A percentile compares a stretch with the other conserved stretches of the same genome.
phyloP scores from a whole-genome alignment of 2,888 invertebrate species.

The Thalpophila matura region DNA sequence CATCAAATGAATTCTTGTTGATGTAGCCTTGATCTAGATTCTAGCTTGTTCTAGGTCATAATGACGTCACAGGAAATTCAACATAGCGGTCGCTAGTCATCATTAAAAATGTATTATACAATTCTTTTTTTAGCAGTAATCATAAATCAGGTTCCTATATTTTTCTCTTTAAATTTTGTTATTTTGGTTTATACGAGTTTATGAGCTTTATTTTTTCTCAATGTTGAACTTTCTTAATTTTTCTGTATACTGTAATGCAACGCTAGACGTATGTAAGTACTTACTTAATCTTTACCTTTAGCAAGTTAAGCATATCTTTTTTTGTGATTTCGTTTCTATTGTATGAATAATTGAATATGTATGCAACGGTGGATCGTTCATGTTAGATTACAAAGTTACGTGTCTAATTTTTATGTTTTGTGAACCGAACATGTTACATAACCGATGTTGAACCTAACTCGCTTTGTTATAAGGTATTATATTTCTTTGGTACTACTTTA shows the following conservation, averaged over 20 bases:
- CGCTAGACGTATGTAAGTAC: conserved; percentile 53
- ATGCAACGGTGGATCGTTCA: conserved; percentile 29
- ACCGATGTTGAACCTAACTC: neutral
- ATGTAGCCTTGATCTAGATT: too few species aligned
- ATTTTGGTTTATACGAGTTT: too few species aligned
- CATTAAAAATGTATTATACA: too few species aligned
- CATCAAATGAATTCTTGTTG: too few species aligned
- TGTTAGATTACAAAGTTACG: conserved; percentile 32
- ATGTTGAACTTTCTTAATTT: conserved; percentile 67
- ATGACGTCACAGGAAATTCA: too few species aligned
- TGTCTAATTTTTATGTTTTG: conserved; percentile 22
- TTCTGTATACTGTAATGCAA: conserved; percentile 38
- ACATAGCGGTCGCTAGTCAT: too few species aligned
- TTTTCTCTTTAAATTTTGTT: too few species aligned
- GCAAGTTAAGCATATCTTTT: conserved; percentile 47
- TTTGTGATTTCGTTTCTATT: conserved; percentile 41
- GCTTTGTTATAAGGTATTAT: neutral
- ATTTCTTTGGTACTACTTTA: too few species aligned
- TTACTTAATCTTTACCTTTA: conserved; percentile 65
- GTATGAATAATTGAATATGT: conserved; percentile 37
- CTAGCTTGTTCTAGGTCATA: too few species aligned
- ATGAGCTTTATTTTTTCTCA: neutral
- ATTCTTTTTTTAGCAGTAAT: too few species aligned
- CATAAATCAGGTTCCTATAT: too few species aligned
- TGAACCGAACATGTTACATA: conserved; percentile 1